Percentiles rank a stretch among this genome's conserved stretches.
Evolutionary conservation across 2,888 invertebrate species (phyloP).

Genomic region (Drosophila lutescens): DNA sequence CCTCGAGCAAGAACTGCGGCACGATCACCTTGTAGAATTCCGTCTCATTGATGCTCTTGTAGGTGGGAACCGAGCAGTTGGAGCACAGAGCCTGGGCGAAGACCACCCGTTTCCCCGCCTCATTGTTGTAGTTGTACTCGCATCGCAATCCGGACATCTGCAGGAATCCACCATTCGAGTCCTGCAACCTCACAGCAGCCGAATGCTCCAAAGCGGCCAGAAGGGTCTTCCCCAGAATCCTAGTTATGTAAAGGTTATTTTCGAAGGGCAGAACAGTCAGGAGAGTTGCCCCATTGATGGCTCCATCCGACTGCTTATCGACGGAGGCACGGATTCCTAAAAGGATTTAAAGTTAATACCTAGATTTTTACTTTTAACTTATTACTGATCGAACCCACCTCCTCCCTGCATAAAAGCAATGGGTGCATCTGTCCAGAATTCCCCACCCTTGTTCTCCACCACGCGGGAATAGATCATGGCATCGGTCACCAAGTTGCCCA

Average conservation of each 20-base stretch:
- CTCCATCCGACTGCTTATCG: conserved; percentile 85
- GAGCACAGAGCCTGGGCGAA: conserved; percentile 88
- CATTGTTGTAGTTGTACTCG: conserved; percentile 88
- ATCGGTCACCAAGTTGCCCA: conserved; percentile 93
- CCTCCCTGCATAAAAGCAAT: conserved; percentile 92
- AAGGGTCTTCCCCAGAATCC: conserved; percentile 88
- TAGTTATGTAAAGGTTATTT: conserved; percentile 87
- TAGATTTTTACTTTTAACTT: background rate
- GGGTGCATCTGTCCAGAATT: conserved; percentile 91
- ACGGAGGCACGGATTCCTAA: conserved; percentile 88
- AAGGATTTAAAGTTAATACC: background rate
- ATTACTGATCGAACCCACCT: conserved; percentile 78
- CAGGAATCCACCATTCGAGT: conserved; percentile 90
- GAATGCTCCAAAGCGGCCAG: conserved; percentile 88
- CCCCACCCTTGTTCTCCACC: conserved; percentile 76
- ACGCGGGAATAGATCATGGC: conserved; percentile 87
- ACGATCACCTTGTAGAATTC: conserved; percentile 88
- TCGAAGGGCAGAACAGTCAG: conserved; percentile 91
- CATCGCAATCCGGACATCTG: conserved; percentile 92
- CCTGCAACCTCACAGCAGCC: conserved; percentile 85
- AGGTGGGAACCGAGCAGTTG: conserved; percentile 87
- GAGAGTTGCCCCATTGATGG: conserved; percentile 90
- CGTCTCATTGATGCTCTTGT: conserved; percentile 85
- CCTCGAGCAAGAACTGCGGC: conserved; percentile 88
- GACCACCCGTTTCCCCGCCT: conserved; percentile 87